Conservation (phyloP, 2,888 invertebrate genomes). For the Fragum fragum region DNA sequence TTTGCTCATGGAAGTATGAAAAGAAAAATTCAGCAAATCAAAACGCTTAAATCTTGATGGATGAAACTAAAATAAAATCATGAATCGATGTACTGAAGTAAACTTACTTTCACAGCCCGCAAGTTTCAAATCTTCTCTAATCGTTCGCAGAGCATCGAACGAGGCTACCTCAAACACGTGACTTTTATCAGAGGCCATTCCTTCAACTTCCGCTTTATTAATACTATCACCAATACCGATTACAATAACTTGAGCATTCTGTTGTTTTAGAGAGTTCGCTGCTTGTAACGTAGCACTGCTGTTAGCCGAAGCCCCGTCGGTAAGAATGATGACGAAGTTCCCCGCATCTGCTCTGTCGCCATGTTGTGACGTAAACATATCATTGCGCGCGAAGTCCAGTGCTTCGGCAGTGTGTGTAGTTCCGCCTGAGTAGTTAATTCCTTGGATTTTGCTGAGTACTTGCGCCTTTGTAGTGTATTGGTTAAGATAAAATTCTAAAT, state of each 20-base stretch:
- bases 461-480: conserved; percentile 61
- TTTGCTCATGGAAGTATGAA: no score
- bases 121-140: conserved; percentile 41
- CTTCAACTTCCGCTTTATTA: conserved; percentile 64
- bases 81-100: no score
- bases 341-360: conserved; percentile 62
- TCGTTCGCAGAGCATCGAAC: conserved; percentile 52
- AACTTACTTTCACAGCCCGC: conserved; percentile 55
- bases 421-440: conserved; percentile 60
- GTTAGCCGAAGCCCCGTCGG: conserved; percentile 69
- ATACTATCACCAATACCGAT: conserved; percentile 72
- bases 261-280: conserved; percentile 63
- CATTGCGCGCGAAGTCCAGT: conserved; percentile 57
- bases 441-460: conserved; percentile 66
- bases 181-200: conserved; percentile 60
- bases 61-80: no score
- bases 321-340: conserved; percentile 70
- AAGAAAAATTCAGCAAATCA: no score
- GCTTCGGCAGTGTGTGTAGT: conserved; percentile 69
- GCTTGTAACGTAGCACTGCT: conserved; percentile 53
- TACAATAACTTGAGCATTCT: conserved; percentile 59
- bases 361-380: conserved; percentile 58
- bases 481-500: conserved; percentile 73
- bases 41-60: no score
- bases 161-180: conserved; percentile 55